Evolutionary conservation across 2,888 invertebrate genomes (phyloP).

Genomic region (Plebejus argus): DNA sequence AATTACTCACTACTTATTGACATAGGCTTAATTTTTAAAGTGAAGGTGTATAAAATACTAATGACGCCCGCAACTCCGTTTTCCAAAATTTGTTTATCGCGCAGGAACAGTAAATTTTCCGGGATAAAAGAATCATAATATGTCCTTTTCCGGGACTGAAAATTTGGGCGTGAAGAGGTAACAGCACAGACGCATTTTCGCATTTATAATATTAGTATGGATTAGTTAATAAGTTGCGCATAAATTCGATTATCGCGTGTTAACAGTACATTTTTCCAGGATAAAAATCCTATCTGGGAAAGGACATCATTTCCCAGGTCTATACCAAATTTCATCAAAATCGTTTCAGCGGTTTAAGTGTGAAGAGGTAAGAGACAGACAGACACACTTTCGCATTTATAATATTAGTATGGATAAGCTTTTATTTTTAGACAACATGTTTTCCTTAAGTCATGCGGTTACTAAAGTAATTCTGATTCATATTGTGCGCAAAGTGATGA

Average conservation of each 20-base stretch:
- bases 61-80: not conserved
- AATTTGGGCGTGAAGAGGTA: not conserved
- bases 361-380: not conserved
- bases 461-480: slow-evolving; percentile 9
- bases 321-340: no score
- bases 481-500: not conserved
- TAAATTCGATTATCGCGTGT: no score
- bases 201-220: not conserved
- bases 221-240: no score
- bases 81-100: not conserved
- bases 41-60: not conserved
- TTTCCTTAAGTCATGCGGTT: not conserved
- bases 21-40: not conserved
- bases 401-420: not conserved
- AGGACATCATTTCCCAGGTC: no score
- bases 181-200: not conserved
- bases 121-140: not conserved
- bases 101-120: not conserved
- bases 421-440: not conserved
- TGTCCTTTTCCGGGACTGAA: no score
- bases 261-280: no score
- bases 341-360: no score
- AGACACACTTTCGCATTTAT: not conserved
- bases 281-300: no score
- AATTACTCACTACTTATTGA: not conserved